Evolutionary conservation across 2,888 invertebrate species (phyloP).

Genomic region (Eupithecia dodoneata): DNA sequence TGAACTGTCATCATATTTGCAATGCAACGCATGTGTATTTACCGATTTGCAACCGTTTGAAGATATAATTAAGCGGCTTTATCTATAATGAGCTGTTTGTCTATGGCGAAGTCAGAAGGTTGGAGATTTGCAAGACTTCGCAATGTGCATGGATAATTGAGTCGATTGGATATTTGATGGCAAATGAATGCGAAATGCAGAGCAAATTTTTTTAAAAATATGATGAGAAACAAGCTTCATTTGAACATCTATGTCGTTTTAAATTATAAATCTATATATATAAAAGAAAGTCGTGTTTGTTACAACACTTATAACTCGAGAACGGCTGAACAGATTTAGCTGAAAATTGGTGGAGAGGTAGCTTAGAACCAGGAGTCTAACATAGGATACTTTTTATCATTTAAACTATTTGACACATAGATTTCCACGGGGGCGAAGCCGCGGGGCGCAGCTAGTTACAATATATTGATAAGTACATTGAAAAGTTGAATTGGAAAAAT

Average conservation of each 20-base stretch:
- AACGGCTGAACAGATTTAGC: too few species aligned
- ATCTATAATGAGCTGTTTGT: conserved; percentile 28
- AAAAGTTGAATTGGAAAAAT: background rate
- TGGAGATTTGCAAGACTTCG: background rate
- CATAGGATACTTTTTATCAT: too few species aligned
- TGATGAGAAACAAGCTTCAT: background rate
- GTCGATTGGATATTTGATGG: background rate
- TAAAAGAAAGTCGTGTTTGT: too few species aligned
- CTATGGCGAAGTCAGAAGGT: conserved; percentile 7
- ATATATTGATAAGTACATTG: background rate
- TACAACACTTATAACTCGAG: too few species aligned
- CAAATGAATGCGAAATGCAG: background rate
- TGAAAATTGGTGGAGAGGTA: too few species aligned
- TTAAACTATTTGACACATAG: too few species aligned
- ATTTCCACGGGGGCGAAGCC: too few species aligned
- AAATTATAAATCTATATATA: too few species aligned
- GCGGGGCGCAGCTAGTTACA: too few species aligned
- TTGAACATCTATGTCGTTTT: background rate
- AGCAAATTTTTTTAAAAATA: background rate
- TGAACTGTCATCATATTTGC: conserved; percentile 43
- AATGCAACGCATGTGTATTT: conserved; percentile 32
- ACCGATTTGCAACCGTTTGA: conserved; percentile 42
- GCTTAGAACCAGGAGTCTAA: too few species aligned
- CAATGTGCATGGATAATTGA: background rate
- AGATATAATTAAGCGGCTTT: conserved; percentile 29